Evolutionary conservation across 2,113 vertebrate genomes (phyloP).

Genomic region (Sander vitreus): DNA sequence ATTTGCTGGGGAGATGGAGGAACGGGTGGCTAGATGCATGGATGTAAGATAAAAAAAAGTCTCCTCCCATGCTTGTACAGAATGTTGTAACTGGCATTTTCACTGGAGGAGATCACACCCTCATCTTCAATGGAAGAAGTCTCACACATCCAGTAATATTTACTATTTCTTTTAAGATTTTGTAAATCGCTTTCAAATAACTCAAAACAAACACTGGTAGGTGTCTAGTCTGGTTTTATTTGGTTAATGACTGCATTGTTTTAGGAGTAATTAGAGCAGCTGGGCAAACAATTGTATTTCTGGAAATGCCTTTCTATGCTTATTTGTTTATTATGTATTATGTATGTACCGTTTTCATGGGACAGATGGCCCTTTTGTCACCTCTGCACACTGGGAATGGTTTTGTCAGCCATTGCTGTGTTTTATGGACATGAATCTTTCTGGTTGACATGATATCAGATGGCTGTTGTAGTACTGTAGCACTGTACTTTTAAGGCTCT

Average conservation of each 20-base stretch:
- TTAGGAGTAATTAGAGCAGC: not conserved
- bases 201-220: too few species aligned
- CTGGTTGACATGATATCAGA: slow-evolving; percentile 35
- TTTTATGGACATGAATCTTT: not conserved
- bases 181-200: not conserved
- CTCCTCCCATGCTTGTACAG: not conserved
- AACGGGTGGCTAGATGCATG: not conserved
- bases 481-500: not conserved
- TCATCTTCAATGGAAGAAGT: not conserved
- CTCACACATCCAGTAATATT: not conserved
- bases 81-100: not conserved
- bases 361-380: not conserved
- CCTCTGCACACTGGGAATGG: not conserved
- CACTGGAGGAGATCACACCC: not conserved
- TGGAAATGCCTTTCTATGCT: not conserved
- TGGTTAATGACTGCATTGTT: not conserved
- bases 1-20: not conserved
- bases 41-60: not conserved
- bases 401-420: not conserved
- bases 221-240: not conserved
- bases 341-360: not conserved
- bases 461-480: not conserved
- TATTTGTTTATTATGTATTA: not conserved
- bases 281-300: not conserved
- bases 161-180: not conserved